Base-by-base conservation (phyloP, 2,888 invertebrate species). In the Phanerotoma sp. region DNA sequence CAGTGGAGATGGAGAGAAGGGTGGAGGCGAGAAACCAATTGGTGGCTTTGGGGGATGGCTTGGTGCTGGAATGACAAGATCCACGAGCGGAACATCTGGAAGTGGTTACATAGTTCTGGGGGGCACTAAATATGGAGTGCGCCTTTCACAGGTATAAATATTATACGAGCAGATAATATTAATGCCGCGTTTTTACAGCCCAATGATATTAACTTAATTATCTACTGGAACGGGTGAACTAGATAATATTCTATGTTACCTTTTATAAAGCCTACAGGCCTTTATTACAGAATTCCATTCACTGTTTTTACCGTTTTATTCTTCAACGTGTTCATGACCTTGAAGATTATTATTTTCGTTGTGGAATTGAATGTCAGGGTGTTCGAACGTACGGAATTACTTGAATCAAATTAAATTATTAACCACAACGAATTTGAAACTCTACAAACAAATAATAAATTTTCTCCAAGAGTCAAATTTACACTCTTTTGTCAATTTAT, bases 111-210 rank as follows among this genome's bases (percentile, higher is more conserved):
- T 85, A 78, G 83, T 84, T 74, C 83, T 87, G 78, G 86, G 86
- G 70, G 84, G 86, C 69, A 85, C 86, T 77, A 84, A 86, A 73
- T 87, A 86, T 80, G 85, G 86, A 65, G 84, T 86, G 66, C 83
- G 86, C 70, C 82, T 74, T 22, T 74, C 75, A 10, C 75, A 75
- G 70, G 75, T 75, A 60, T 61, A 28, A 30, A 18, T 40, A 45
- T 41, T 16, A 33, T 32, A 35, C 16, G 13, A 15, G 7, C 11
- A 35, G 13, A 15, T 4, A n/a, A 35, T 11, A 15, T 35, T 9
- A 15, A n/a, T 9, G 35, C 1, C 13, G 7, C 11, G 7, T 35
- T 15, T 44, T 54, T 40, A 22, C 38, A 15, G 47, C 44, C 51
- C 25, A 40, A 45, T 51, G 54, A 57, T 45, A 38, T 47, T 42